Conservation (phyloP, 1,140 invertebrate species). For the Scaptomyza graminum region DNA sequence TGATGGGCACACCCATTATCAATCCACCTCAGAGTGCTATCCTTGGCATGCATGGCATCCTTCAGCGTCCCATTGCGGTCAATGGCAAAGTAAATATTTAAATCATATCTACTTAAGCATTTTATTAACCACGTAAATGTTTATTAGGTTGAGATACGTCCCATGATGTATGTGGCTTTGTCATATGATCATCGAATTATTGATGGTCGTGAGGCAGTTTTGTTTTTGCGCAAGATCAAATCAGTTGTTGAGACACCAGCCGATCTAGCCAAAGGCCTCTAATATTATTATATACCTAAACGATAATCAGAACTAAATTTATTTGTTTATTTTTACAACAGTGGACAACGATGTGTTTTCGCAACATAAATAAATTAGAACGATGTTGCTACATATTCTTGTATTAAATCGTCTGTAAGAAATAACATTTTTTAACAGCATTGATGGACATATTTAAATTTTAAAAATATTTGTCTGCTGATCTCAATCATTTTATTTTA, state of each 20-base stretch:
- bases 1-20: conserved; percentile 99
- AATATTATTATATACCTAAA: not conserved
- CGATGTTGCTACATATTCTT: no score
- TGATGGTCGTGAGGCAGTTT: conserved; percentile 99
- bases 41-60: conserved; percentile 99
- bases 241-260: conserved; percentile 96
- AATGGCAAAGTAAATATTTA: conserved; percentile 93
- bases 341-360: no score
- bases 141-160: conserved; percentile 94
- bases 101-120: not conserved
- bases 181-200: conserved; percentile 99
- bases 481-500: no score
- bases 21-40: conserved; percentile 99
- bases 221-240: conserved; percentile 98
- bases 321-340: no score
- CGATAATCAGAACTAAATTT: conserved; percentile 14
- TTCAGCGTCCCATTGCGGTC: conserved; percentile 96
- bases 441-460: no score
- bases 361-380: no score
- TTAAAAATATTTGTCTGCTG: no score
- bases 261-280: conserved; percentile 11
- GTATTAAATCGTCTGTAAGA: no score
- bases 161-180: conserved; percentile 99
- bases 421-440: no score
- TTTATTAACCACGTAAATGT: not conserved